These are phyloP conservation scores for Steinernema hermaphroditum DNA, from an alignment of 2,888 invertebrate genomes.

Conservation along the genomic window DNA sequence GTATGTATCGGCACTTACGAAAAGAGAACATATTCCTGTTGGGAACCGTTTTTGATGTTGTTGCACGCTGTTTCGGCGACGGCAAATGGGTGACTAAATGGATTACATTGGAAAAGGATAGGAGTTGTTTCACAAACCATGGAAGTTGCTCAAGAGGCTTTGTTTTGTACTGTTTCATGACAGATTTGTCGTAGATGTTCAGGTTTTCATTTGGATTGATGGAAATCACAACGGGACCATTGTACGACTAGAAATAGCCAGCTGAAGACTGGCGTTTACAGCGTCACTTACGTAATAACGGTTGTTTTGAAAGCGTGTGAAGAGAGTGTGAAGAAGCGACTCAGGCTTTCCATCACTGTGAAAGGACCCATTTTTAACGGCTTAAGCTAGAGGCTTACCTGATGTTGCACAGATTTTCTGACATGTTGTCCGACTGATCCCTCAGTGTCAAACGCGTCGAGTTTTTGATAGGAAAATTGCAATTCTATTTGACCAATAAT, in stretches of 20 bases:
- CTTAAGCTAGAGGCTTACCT: neutral
- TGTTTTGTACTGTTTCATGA: slow-evolving; percentile 40
- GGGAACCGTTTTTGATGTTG: slow-evolving; percentile 40
- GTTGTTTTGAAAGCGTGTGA: neutral
- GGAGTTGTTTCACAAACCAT: neutral
- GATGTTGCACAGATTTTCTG: slow-evolving; percentile 4
- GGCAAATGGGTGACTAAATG: slow-evolving; percentile 48
- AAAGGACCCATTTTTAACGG: no score
- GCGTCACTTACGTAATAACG: slow-evolving; percentile 10
- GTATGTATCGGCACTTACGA: slow-evolving; percentile 35
- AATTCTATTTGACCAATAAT: slow-evolving; percentile 2
- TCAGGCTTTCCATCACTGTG: neutral
- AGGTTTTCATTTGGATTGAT: slow-evolving; percentile 48
- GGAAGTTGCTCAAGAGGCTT: slow-evolving; percentile 2
- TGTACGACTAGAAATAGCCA: neutral
- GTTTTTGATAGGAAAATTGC: slow-evolving; percentile 15
- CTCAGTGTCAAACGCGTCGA: neutral
- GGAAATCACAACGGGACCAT: slow-evolving; percentile 35
- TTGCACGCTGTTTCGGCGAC: slow-evolving; percentile 39
- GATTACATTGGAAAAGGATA: neutral
- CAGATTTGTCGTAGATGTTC: slow-evolving; percentile 48
- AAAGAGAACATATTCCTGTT: slow-evolving; percentile 45
- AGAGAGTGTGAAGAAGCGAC: neutral
- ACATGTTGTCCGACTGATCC: neutral
- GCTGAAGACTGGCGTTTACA: neutral